Evolutionary conservation across 2,797 vertebrate species (phyloP), one percentile per base, ranked within the genome.

Genomic region (Dendrocincla fuliginosa): DNA sequence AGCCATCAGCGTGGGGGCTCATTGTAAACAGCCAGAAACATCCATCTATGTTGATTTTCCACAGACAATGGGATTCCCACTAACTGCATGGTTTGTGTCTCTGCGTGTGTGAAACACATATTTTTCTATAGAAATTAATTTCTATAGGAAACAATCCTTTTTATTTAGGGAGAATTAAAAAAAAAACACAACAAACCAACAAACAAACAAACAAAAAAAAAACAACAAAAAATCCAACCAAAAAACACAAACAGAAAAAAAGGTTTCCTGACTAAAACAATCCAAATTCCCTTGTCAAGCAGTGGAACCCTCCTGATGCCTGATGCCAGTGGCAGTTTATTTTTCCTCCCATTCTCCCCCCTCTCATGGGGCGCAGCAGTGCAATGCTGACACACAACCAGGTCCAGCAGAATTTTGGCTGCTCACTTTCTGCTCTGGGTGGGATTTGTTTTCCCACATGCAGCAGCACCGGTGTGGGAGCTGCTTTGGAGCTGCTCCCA

Each of bases 21-120:
- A 18, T 32, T 74, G 61, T 16, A 44, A 90, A 42, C 35, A 81
- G 30, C 33, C 65, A 87, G 56, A 79, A 94, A 73, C 41, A 39
- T 57, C 65, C 67, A 30, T 81, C 57, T 25, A 37, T 28, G 23
- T 6, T 90, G 35, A 50, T 95, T 88, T 85, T 57, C 55, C 46
- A 60, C n/a, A 91, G 71, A 77, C 74, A 94, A 67, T 63, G 18
- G 86, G 56, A 73, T 95, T 90, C 70, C 41, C 33, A 13, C 53
- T 84, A 77, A 82, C 47, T 49, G 33, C 32, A 6, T 14, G 33
- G 46, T 61, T 90, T 86, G 23, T 61, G 16, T 30, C 60, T 65
- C 13, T 35, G 12, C 49, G n/a, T 49, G 27, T 59, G 60, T 61
- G 27, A 84, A 82, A 87, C 8, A 3, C 2, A 1, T n/a, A 16